These are phyloP conservation scores for Corvus cornix DNA, from an alignment of 2,113 vertebrate species.

Conservation along the genomic window DNA sequence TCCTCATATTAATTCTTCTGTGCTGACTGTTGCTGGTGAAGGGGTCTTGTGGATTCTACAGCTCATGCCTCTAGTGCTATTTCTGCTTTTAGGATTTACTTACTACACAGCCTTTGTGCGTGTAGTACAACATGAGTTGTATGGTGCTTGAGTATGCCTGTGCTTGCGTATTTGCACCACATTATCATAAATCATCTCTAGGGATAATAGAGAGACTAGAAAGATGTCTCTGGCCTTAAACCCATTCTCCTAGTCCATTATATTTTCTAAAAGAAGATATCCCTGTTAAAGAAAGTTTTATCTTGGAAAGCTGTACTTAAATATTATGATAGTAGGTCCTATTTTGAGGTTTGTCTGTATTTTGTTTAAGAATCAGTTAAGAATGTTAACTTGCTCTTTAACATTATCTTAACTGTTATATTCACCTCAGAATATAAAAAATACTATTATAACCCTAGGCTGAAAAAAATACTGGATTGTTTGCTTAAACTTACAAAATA, in stretches of 20 bases:
- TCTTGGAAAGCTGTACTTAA: neutral
- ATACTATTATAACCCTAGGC: neutral
- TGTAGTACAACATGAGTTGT: neutral
- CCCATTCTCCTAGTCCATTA: neutral
- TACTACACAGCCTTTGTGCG: accelerated
- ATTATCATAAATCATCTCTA: neutral
- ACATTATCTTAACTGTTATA: neutral
- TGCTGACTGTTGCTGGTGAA: neutral
- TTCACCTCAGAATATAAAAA: conserved; percentile 17
- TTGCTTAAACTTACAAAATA: neutral
- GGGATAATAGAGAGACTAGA: neutral
- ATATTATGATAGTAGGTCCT: neutral
- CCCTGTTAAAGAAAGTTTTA: neutral
- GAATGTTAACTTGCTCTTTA: neutral
- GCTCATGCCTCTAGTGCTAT: neutral
- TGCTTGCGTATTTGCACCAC: neutral
- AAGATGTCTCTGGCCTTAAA: neutral
- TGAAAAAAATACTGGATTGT: neutral
- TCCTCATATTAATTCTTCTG: neutral
- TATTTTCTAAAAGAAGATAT: neutral
- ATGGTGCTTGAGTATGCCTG: neutral
- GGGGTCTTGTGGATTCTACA: neutral
- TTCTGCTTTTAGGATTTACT: neutral
- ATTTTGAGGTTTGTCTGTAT: neutral
- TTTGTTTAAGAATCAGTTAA: neutral